A percentile compares a stretch with the other conserved stretches of the same genome.
phyloP scores from a whole-genome alignment of 2,113 vertebrate species.

The Tachuris rubrigastra region DNA sequence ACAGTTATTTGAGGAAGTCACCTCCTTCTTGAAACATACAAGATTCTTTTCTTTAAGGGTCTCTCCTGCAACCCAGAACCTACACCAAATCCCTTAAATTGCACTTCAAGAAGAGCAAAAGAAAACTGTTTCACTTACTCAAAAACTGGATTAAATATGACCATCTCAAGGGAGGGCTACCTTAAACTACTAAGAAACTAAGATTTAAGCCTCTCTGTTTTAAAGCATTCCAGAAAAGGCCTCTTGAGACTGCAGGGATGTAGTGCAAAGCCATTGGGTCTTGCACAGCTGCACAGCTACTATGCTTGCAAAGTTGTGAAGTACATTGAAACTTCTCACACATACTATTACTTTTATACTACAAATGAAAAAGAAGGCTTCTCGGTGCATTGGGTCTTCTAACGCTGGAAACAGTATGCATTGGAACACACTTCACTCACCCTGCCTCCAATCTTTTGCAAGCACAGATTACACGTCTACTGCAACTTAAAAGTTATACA shows the following conservation, averaged over 20 bases:
- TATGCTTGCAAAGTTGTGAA: not conserved
- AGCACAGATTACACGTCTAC: not conserved
- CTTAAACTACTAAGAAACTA: not conserved
- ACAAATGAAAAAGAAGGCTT: not conserved
- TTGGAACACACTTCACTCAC: fast-evolving
- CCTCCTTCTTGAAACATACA: not conserved
- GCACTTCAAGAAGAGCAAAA: not conserved
- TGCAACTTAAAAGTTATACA: not conserved
- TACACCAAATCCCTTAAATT: not conserved
- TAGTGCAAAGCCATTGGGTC: not conserved
- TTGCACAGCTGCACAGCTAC: not conserved
- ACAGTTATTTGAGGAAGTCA: not conserved
- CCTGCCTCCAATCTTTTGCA: fast-evolving
- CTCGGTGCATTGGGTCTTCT: not conserved
- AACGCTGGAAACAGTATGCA: not conserved
- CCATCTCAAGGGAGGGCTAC: not conserved
- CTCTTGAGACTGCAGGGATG: not conserved
- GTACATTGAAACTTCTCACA: not conserved
- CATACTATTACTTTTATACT: not conserved
- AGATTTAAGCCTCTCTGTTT: not conserved
- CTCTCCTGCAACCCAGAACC: not conserved
- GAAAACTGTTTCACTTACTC: not conserved
- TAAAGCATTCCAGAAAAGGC: not conserved
- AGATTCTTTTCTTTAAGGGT: not conserved
- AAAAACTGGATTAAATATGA: not conserved